phyloP scores from a whole-genome alignment of 1,140 invertebrate genomes.

The Heliconius hermathena region DNA sequence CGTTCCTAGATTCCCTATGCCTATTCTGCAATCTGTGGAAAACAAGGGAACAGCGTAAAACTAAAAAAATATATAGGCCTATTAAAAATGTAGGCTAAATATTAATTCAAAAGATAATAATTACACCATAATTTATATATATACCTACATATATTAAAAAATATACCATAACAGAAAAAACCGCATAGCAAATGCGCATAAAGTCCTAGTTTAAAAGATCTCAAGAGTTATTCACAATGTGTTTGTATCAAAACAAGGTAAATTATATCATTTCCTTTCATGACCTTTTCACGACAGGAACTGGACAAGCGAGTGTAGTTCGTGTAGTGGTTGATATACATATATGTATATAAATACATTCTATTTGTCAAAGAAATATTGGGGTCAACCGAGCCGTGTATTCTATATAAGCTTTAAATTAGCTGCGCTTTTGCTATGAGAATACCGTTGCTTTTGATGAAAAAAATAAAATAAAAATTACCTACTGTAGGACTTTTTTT shows the following conservation, averaged over 20 bases:
- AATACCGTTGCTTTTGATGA: constrained; percentile 13
- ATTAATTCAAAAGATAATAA: background rate
- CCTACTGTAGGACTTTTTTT: constrained; percentile 4
- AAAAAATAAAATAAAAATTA: constrained; percentile 16
- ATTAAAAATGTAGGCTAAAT: background rate
- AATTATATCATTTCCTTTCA: constrained; percentile 13
- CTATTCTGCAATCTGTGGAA: background rate
- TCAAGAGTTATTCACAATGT: background rate
- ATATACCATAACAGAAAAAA: background rate
- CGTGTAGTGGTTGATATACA: background rate
- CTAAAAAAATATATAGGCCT: too few species aligned
- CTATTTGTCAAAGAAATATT: constrained; percentile 18
- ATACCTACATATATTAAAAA: background rate
- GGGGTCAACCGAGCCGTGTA: constrained; percentile 20
- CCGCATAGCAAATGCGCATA: background rate
- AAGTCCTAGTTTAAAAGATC: constrained; percentile 6
- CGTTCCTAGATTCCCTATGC: background rate
- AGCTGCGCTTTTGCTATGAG: constrained; percentile 20
- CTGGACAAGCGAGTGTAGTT: background rate
- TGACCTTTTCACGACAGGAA: background rate
- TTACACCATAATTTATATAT: background rate
- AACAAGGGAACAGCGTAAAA: too few species aligned
- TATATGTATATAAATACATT: background rate
- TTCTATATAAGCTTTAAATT: constrained; percentile 28
- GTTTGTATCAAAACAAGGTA: background rate